phyloP scores from a whole-genome alignment of 2,888 invertebrate genomes.

The Eulithis testata region DNA sequence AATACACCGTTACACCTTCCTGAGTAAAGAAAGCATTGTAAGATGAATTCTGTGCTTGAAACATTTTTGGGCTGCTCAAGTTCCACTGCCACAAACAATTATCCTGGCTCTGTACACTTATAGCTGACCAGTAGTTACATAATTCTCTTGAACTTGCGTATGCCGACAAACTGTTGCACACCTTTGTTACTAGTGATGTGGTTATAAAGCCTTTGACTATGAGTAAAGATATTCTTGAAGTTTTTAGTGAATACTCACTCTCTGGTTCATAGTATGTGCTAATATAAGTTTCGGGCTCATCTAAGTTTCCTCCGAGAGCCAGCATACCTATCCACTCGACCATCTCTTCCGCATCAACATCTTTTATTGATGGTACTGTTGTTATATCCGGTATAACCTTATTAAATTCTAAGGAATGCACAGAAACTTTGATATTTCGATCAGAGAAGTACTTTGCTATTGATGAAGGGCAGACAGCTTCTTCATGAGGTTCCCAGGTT shows the following conservation, averaged over 20 bases:
- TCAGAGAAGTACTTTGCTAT: conserved; percentile 74
- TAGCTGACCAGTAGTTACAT: conserved; percentile 64
- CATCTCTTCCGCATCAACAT: conserved; percentile 65
- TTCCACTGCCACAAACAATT: conserved; percentile 69
- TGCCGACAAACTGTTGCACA: conserved; percentile 55
- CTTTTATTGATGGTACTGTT: conserved; percentile 63
- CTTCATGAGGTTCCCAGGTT: conserved; percentile 66
- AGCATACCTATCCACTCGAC: conserved; percentile 77
- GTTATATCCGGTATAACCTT: conserved; percentile 56
- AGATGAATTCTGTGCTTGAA: conserved; percentile 69
- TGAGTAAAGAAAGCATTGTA: conserved; percentile 66
- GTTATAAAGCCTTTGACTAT: conserved; percentile 68
- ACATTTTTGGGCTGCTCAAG: conserved; percentile 57
- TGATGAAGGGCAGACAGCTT: conserved; percentile 72
- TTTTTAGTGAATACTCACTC: conserved; percentile 57
- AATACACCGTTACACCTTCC: conserved; percentile 53
- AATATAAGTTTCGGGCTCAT: conserved; percentile 62
- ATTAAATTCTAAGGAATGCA: conserved; percentile 49
- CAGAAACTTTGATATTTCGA: conserved; percentile 53
- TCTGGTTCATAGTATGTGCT: conserved; percentile 69
- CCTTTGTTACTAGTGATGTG: conserved; percentile 50
- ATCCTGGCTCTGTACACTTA: conserved; percentile 70
- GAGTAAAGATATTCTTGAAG: conserved; percentile 62
- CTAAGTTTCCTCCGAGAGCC: conserved; percentile 57
- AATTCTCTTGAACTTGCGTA: conserved; percentile 57